Conservation (phyloP, 1,140 invertebrate species). For the Batillaria attramentaria region DNA sequence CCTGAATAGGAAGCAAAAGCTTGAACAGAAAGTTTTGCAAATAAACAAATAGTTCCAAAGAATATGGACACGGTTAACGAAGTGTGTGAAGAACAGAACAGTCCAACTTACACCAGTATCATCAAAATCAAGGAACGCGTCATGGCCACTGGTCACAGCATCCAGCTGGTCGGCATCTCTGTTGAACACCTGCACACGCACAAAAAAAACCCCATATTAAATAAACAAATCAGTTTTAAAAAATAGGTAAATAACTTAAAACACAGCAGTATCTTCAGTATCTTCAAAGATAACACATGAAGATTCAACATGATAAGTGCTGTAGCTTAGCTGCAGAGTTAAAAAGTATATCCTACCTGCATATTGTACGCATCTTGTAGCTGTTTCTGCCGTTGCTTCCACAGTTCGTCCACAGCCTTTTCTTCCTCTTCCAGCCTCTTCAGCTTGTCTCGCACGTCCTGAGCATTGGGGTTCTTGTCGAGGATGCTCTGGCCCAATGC, state of each 20-base stretch:
- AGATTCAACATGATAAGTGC: no score
- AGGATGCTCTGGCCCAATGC: conserved; percentile 73
- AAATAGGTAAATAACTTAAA: no score
- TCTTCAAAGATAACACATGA: no score
- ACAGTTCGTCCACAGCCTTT: conserved; percentile 81
- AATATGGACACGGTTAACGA: no score
- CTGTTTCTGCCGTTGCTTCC: conserved; percentile 94
- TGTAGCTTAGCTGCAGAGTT: no score
- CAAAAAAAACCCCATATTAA: not conserved
- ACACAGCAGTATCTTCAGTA: no score
- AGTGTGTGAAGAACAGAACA: conserved; percentile 18
- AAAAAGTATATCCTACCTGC: conserved; percentile 95
- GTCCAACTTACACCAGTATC: conserved; percentile 84
- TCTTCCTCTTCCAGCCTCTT: conserved; percentile 84
- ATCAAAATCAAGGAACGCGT: conserved; percentile 91
- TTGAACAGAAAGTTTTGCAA: no score
- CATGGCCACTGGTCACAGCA: conserved; percentile 92
- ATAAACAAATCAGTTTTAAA: not conserved
- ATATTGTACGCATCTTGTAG: conserved; percentile 97
- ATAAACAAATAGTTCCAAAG: no score
- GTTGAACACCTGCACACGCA: conserved; percentile 87
- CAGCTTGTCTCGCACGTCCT: conserved; percentile 73
- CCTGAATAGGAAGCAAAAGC: no score
- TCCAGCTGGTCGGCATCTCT: conserved; percentile 98
- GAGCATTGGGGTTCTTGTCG: conserved; percentile 67